These are phyloP conservation scores for Volucella bombylans DNA, from an alignment of 2,888 invertebrate genomes.

Conservation along the genomic window DNA sequence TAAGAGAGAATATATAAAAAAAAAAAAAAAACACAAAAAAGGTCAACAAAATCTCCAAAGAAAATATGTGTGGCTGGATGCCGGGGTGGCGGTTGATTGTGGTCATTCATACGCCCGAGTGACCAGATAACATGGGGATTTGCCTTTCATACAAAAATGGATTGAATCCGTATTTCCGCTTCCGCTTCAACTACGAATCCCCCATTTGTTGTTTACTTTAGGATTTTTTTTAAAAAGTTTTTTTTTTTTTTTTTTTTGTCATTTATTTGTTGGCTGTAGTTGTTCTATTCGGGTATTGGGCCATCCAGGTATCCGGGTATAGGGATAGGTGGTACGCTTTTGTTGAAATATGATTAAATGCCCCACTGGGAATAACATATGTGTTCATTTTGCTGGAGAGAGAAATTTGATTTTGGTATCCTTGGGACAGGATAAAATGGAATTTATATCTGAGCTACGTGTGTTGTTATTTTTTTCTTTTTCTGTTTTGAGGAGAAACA, in stretches of 20 bases:
- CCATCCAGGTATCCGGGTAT: not conserved
- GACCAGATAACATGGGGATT: constrained; percentile 65
- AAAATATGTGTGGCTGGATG: constrained; percentile 41
- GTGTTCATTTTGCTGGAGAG: constrained; percentile 7
- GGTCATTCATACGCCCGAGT: constrained; percentile 65
- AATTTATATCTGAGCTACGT: constrained; percentile 35
- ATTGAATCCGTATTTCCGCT: constrained; percentile 50
- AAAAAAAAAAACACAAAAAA: too few relatives aligned
- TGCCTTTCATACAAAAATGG: constrained; percentile 45
- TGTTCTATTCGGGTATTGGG: not conserved
- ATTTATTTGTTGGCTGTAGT: not conserved
- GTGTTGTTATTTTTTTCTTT: constrained; percentile 32
- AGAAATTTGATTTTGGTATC: constrained; percentile 29
- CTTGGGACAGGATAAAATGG: constrained; percentile 40
- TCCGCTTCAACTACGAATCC: constrained; percentile 30
- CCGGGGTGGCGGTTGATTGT: constrained; percentile 25
- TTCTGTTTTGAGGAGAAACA: not conserved
- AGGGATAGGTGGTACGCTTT: constrained; percentile 12
- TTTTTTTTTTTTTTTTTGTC: too few relatives aligned
- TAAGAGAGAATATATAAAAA: constrained; percentile 1
- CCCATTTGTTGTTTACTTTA: constrained; percentile 38
- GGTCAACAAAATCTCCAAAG: constrained; percentile 29
- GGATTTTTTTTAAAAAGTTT: not conserved
- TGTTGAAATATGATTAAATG: constrained; percentile 64
- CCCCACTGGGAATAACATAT: constrained; percentile 47